phyloP scores from a whole-genome alignment of 2,113 vertebrate genomes.

The Pardalotus punctatus region DNA sequence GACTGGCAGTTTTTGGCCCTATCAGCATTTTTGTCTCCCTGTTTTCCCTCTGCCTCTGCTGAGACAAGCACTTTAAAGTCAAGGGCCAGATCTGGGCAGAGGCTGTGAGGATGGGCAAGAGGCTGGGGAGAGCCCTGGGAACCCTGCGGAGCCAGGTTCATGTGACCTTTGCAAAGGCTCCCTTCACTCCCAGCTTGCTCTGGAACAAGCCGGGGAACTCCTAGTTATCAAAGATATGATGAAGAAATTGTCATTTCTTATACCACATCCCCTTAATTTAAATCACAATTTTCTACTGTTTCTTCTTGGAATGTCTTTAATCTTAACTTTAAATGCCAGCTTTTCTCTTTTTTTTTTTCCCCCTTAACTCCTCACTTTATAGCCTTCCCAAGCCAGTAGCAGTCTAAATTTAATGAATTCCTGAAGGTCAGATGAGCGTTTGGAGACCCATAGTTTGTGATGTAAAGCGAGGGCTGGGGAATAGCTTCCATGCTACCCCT shows the following conservation, averaged over 20 bases:
- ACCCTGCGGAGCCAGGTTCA: background rate
- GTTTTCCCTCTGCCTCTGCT: background rate
- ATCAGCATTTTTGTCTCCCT: background rate
- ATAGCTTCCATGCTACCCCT: background rate
- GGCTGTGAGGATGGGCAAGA: background rate
- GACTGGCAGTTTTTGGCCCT: background rate
- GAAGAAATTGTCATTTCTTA: background rate
- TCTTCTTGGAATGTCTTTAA: background rate
- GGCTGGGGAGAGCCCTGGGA: background rate
- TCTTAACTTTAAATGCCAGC: background rate
- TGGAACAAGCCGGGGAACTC: background rate
- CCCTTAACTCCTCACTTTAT: background rate
- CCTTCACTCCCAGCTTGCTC: background rate
- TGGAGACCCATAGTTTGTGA: background rate
- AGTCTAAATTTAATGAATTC: constrained; percentile 15
- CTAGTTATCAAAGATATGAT: background rate
- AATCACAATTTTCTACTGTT: background rate
- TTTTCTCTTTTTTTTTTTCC: background rate
- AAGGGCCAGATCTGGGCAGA: background rate
- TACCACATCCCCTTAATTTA: background rate
- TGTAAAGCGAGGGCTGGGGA: background rate
- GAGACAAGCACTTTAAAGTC: background rate
- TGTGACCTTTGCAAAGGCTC: background rate
- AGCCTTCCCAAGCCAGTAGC: background rate
- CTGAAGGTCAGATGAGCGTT: background rate